A percentile compares a stretch with the other conserved stretches of the same genome.
phyloP scores from a whole-genome alignment of 2,888 invertebrate species.

The Ceramica pisi region DNA sequence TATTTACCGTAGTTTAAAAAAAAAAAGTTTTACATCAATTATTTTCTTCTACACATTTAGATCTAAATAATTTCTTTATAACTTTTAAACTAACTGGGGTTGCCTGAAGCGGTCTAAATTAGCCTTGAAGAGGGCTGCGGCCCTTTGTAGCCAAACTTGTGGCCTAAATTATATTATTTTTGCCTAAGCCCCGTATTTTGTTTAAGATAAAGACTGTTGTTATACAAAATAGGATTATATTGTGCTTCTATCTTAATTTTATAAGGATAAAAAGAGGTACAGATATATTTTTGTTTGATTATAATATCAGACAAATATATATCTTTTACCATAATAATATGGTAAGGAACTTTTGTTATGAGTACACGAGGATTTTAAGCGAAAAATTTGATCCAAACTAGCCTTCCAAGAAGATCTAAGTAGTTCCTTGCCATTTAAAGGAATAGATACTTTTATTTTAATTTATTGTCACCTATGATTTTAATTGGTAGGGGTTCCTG shows the following conservation, averaged over 20 bases:
- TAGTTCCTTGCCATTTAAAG: too few relatives aligned
- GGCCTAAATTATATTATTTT: conserved; percentile 49
- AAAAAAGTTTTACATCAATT: too few relatives aligned
- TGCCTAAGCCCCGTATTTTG: conserved; percentile 50
- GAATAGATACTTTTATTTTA: too few relatives aligned
- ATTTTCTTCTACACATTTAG: too few relatives aligned
- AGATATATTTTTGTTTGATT: conserved; percentile 2
- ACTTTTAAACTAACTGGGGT: conserved; percentile 55
- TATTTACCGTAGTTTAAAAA: too few relatives aligned
- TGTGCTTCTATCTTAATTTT: conserved; percentile 18
- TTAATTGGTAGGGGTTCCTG: too few relatives aligned
- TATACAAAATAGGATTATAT: conserved; percentile 52
- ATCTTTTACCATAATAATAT: too few relatives aligned
- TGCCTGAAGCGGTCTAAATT: conserved; percentile 46
- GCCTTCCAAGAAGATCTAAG: too few relatives aligned
- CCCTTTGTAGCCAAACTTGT: conserved; percentile 42
- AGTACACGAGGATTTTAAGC: background rate
- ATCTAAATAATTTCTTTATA: too few relatives aligned
- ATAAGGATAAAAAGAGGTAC: conserved; percentile 29
- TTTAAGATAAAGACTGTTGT: conserved; percentile 43
- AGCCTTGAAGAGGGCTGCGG: conserved; percentile 45
- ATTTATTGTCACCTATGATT: too few relatives aligned
- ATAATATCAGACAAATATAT: too few relatives aligned
- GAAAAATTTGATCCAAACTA: too few relatives aligned
- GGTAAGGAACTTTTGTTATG: background rate